These are phyloP conservation scores for Octodonta nipae DNA, from an alignment of 2,888 invertebrate species.

Conservation along the genomic window DNA sequence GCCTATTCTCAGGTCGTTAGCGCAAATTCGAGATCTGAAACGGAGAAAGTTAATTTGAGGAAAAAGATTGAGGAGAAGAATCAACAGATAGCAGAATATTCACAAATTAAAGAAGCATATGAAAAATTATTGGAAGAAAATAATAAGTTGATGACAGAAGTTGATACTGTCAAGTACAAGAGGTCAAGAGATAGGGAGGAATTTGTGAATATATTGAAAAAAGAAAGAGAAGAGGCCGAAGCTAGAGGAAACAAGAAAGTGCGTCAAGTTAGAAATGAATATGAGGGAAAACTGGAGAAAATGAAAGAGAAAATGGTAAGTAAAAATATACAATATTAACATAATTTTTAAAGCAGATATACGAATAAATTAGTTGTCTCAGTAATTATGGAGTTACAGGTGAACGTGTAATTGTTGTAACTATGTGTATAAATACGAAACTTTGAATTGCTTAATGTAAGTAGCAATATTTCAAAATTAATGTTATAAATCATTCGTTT, in stretches of 20 bases:
- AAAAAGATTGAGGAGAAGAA: conserved; percentile 22
- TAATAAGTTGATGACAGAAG: conserved; percentile 28
- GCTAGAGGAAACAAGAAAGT: conserved; percentile 33
- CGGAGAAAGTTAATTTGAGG: conserved; percentile 25
- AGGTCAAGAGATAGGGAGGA: conserved; percentile 30
- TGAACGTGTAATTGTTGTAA: too few relatives aligned
- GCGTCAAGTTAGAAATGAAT: conserved; percentile 47
- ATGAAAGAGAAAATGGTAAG: conserved; percentile 74
- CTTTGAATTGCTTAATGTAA: too few relatives aligned
- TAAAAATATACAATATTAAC: too few relatives aligned
- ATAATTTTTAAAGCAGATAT: too few relatives aligned
- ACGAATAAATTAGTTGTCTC: not conserved
- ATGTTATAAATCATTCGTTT: too few relatives aligned
- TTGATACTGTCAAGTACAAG: conserved; percentile 32
- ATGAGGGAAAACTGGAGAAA: conserved; percentile 61
- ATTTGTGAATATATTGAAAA: conserved; percentile 26
- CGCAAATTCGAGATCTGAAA: conserved; percentile 27
- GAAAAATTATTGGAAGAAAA: conserved; percentile 33
- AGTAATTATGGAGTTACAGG: too few relatives aligned
- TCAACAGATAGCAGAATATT: conserved; percentile 13
- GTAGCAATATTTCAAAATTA: too few relatives aligned
- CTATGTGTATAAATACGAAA: too few relatives aligned
- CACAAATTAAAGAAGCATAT: conserved; percentile 30
- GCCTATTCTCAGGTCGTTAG: conserved; percentile 27
- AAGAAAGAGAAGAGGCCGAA: conserved; percentile 25